Percentiles rank a stretch among this genome's conserved stretches.
These are phyloP conservation scores for Anisognathus igniventris DNA, from an alignment of 2,797 vertebrate species.

Conservation along the genomic window DNA sequence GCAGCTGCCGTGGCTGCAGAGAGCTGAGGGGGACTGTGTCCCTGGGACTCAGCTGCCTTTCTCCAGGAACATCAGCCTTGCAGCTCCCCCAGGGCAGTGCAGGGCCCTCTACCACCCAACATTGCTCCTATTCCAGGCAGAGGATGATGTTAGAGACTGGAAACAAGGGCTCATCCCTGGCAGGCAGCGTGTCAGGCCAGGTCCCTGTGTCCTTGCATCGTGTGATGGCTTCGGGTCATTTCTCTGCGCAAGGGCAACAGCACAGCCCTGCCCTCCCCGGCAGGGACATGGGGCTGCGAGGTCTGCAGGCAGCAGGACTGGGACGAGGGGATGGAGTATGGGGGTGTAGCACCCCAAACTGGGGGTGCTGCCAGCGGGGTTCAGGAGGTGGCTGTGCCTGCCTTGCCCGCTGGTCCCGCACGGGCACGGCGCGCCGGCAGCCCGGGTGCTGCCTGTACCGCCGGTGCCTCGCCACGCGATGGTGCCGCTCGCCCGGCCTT, in stretches of 20 bases:
- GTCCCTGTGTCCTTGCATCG: background rate
- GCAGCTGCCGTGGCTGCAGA: background rate
- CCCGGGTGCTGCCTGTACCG: background rate
- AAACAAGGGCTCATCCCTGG: background rate
- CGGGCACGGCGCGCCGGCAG: too few species aligned
- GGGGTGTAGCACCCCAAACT: rapidly evolving
- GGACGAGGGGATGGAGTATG: rapidly evolving
- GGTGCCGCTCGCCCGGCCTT: constrained; percentile 23
- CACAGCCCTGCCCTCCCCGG: rapidly evolving
- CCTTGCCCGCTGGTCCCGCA: too few species aligned
- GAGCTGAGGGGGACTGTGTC: background rate
- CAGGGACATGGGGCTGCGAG: rapidly evolving
- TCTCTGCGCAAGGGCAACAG: background rate
- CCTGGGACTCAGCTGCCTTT: background rate
- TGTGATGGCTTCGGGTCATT: background rate
- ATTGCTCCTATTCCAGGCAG: background rate
- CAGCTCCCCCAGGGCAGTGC: background rate
- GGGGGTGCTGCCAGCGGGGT: rapidly evolving
- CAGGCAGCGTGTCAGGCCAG: rapidly evolving
- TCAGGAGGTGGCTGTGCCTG: background rate
- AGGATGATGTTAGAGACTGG: too few species aligned
- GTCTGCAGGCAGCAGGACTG: rapidly evolving
- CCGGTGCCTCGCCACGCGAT: background rate
- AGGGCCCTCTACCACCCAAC: background rate
- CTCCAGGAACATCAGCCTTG: background rate